These are phyloP conservation scores for Panzeria rudis DNA, from an alignment of 2,888 invertebrate genomes.

Conservation along the genomic window DNA sequence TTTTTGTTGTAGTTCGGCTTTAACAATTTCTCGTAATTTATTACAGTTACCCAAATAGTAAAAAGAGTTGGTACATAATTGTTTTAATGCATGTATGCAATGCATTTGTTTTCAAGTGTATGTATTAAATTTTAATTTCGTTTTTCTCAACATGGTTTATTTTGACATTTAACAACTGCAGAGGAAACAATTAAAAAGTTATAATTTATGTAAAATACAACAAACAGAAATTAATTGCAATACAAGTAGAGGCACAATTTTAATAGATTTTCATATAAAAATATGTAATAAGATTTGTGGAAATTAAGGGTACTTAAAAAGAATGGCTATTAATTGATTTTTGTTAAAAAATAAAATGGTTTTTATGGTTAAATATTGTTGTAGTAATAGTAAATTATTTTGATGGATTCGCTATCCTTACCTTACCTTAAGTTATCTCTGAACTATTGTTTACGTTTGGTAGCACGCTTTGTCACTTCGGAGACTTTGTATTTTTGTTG, in stretches of 20 bases:
- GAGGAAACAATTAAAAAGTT: slow-evolving; percentile 71
- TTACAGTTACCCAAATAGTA: slow-evolving; percentile 48
- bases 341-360: background rate
- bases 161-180: slow-evolving; percentile 71
- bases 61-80: slow-evolving; percentile 26
- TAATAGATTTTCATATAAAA: background rate
- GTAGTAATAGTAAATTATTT: too few species aligned
- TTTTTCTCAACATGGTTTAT: slow-evolving; percentile 46
- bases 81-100: slow-evolving; percentile 26
- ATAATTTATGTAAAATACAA: slow-evolving; percentile 65
- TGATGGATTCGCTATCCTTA: too few species aligned
- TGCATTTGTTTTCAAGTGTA: slow-evolving; percentile 5
- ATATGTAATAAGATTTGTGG: background rate
- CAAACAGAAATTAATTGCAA: slow-evolving; percentile 17
- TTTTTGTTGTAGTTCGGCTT: slow-evolving; percentile 17
- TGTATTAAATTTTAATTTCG: background rate
- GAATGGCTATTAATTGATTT: background rate
- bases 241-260: background rate
- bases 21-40: slow-evolving; percentile 60
- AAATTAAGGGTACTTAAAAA: background rate
- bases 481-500: too few species aligned
- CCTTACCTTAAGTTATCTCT: too few species aligned
- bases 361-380: background rate
- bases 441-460: too few species aligned
- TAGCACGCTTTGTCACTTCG: too few species aligned